Conservation (phyloP, 2,113 vertebrate species). For the Poicephalus meyeri region DNA sequence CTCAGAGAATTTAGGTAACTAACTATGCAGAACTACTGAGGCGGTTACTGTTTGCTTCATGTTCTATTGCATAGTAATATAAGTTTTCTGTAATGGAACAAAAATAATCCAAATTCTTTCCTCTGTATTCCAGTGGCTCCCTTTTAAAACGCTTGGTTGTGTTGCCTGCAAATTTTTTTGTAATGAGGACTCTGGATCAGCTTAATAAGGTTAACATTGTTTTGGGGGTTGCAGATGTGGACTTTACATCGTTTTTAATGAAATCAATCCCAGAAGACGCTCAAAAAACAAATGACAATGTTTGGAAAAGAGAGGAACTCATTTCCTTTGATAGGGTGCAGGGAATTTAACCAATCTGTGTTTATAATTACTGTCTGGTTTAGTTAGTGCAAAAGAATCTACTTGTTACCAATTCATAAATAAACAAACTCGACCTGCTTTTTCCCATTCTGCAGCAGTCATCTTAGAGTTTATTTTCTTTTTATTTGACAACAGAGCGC, state of each 20-base stretch:
- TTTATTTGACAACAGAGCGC: constrained; percentile 74
- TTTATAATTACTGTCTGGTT: constrained; percentile 85
- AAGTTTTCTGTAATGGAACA: constrained; percentile 73
- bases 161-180: constrained; percentile 73
- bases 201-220: constrained; percentile 83
- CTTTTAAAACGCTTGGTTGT: constrained; percentile 62
- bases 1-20: constrained; percentile 78
- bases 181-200: constrained; percentile 75
- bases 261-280: constrained; percentile 81
- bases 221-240: constrained; percentile 81
- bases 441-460: constrained; percentile 68
- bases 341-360: constrained; percentile 82
- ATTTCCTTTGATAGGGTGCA: constrained; percentile 85
- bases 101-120: constrained; percentile 75
- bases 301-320: constrained; percentile 83
- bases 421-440: constrained; percentile 79
- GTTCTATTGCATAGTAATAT: constrained; percentile 70
- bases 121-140: constrained; percentile 65
- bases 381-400: constrained; percentile 82
- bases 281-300: constrained; percentile 87
- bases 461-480: constrained; percentile 77
- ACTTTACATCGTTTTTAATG: constrained; percentile 79
- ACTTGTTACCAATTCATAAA: constrained; percentile 82
- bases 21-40: constrained; percentile 78
- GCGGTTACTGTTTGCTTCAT: constrained; percentile 70